Evolutionary conservation across 2,113 vertebrate genomes (phyloP), one percentile per base, ranked within the genome.

Genomic region (Perccottus glenii): DNA sequence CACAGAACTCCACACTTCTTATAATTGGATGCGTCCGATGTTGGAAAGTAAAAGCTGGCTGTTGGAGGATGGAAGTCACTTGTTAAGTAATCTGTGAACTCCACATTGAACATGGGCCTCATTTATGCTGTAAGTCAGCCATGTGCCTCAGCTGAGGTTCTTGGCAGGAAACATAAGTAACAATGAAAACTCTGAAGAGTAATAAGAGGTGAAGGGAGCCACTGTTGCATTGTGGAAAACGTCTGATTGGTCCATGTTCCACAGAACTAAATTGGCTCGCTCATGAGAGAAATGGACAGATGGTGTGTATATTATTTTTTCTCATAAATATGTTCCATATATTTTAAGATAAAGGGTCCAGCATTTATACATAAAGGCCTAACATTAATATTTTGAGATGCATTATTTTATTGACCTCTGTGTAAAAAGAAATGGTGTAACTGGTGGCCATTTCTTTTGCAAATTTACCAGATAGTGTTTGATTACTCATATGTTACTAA

Each of bases 21-120:
- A 58, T 88, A 86, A 91, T 85, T 84, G 58, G 83, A 71, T 40
- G 66, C 59, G 52, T 77, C 64, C 75, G 75, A 53, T 64, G 51
- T 15, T 57, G 59, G 43, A 44, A 55, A 33, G 16, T 33, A 19
- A 40, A 67, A 57, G 16, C 48, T 9, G 55, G n/a, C 27, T 42
- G 19, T n/a, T 40, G 49, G 59, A 51, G 9, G 33, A 32, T 45
- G 46, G 57, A 45, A 73, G 63, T 47, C 35, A 64, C 55, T 51
- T 50, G 36, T 77, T 79, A n/a, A 35, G 33, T 50, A 71, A 64
- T 55, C 52, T 55, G 61, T 42, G 50, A 68, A 60, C 47, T n/a
- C 33, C 35, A 55, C 35, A 11, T 5, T 15, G 19, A 27, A 27
- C 19, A 27, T 27, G 51, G 47, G 38, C 53, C 75, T 82, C 42